A percentile compares a stretch with the other conserved stretches of the same genome.
Conservation (phyloP, 2,113 vertebrate species). For the Myrmecobius fasciatus region DNA sequence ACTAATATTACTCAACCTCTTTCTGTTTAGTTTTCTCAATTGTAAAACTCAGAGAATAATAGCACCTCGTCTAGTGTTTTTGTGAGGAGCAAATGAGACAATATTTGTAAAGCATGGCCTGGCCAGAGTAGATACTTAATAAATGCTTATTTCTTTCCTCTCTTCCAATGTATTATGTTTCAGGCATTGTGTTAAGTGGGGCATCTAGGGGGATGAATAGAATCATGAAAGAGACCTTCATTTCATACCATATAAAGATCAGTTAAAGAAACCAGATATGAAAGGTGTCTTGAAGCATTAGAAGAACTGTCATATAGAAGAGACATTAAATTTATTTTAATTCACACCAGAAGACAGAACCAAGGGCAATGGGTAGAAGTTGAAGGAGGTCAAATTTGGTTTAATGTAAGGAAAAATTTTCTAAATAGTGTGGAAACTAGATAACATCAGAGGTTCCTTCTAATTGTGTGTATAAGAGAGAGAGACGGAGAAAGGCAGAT, state of each 20-base stretch:
- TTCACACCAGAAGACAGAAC: neutral
- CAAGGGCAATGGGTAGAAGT: neutral
- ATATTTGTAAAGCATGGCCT: neutral
- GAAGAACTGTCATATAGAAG: neutral
- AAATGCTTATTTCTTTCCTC: neutral
- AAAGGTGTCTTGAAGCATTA: neutral
- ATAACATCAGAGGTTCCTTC: neutral
- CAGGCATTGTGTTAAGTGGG: neutral
- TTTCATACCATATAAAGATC: neutral
- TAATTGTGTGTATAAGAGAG: neutral
- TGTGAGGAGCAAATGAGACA: neutral
- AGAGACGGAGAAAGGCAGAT: neutral
- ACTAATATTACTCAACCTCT: neutral
- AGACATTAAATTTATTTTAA: neutral
- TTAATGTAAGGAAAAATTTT: neutral
- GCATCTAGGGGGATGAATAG: neutral
- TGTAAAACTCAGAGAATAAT: neutral
- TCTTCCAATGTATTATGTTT: neutral
- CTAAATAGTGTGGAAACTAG: neutral
- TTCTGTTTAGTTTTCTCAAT: neutral
- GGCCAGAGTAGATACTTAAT: neutral
- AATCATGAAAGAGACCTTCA: neutral
- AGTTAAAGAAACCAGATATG: neutral
- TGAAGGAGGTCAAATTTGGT: neutral
- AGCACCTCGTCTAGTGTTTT: neutral